Percentiles rank a stretch among this genome's conserved stretches.
phyloP scores from a whole-genome alignment of 2,888 invertebrate genomes.

The Branchellion lobata region DNA sequence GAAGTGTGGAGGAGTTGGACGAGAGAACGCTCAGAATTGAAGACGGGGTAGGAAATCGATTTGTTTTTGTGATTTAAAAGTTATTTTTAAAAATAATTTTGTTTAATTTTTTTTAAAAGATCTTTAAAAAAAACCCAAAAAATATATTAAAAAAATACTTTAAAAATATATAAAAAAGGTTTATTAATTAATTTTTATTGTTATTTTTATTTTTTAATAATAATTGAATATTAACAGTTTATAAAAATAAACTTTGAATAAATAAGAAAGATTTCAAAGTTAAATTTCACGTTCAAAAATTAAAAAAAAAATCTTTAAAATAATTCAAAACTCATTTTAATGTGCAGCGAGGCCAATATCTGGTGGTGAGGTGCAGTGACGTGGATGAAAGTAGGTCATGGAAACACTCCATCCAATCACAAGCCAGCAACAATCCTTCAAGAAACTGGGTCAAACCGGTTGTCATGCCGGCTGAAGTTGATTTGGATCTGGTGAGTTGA shows the following conservation, averaged over 20 bases:
- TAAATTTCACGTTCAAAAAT: no score
- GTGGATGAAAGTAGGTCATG: slow-evolving; percentile 64
- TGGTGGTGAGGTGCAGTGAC: slow-evolving; percentile 64
- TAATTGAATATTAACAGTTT: no score
- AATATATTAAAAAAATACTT: no score
- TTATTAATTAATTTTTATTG: no score
- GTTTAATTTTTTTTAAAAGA: no score
- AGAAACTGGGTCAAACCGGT: slow-evolving; percentile 65
- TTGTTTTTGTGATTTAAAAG: not conserved
- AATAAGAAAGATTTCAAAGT: no score
- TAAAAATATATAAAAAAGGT: no score
- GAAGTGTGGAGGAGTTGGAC: slow-evolving; percentile 64
- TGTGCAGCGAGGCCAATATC: slow-evolving; percentile 65
- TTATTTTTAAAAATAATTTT: not conserved
- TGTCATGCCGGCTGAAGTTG: slow-evolving; percentile 46
- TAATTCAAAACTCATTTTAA: not conserved
- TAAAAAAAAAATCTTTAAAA: no score
- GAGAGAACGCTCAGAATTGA: slow-evolving; percentile 64
- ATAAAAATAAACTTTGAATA: no score
- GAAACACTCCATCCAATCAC: slow-evolving; percentile 65
- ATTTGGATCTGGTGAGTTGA: not conserved
- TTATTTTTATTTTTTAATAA: no score
- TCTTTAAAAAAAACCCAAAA: no score
- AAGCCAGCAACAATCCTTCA: slow-evolving; percentile 63
- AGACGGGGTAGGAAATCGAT: slow-evolving; percentile 62